Percentiles rank a stretch among this genome's conserved stretches.
These are phyloP conservation scores for Beris chalybata DNA, from an alignment of 2,888 invertebrate species.

Conservation along the genomic window DNA sequence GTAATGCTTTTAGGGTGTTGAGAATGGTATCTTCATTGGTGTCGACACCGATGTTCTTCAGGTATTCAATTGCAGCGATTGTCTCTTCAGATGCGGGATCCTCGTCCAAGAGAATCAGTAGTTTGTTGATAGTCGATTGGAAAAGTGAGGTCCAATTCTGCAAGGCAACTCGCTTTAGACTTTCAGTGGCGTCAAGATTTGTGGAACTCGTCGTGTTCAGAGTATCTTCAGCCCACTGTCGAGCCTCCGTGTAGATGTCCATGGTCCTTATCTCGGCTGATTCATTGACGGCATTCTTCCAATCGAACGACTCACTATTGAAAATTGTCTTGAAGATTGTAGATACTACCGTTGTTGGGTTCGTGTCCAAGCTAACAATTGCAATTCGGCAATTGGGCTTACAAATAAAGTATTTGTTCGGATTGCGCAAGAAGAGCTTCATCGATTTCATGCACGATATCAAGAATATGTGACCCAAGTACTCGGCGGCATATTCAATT, in stretches of 20 bases:
- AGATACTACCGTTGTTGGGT: neutral
- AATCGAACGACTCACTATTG: constrained; percentile 2
- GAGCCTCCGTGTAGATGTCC: neutral
- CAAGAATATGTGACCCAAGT: constrained; percentile 66
- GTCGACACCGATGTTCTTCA: no score
- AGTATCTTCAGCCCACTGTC: neutral
- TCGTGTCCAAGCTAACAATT: constrained; percentile 57
- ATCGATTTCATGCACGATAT: constrained; percentile 60
- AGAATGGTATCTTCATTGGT: no score
- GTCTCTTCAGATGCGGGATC: no score
- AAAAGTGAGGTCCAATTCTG: neutral
- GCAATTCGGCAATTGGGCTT: constrained; percentile 63
- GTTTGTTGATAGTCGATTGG: no score
- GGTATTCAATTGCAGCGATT: no score
- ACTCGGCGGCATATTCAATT: constrained; percentile 61
- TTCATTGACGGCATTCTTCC: neutral
- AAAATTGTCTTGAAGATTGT: neutral
- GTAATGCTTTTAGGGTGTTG: no score
- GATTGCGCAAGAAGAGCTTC: constrained; percentile 63
- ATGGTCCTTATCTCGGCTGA: neutral
- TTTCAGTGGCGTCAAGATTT: neutral
- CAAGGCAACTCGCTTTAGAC: neutral
- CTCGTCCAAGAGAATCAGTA: no score
- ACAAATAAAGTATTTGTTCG: constrained; percentile 62
- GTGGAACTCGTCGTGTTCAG: neutral